Evolutionary conservation across 2,113 vertebrate species (phyloP).

Genomic region (Hymenochirus boettgeri): DNA sequence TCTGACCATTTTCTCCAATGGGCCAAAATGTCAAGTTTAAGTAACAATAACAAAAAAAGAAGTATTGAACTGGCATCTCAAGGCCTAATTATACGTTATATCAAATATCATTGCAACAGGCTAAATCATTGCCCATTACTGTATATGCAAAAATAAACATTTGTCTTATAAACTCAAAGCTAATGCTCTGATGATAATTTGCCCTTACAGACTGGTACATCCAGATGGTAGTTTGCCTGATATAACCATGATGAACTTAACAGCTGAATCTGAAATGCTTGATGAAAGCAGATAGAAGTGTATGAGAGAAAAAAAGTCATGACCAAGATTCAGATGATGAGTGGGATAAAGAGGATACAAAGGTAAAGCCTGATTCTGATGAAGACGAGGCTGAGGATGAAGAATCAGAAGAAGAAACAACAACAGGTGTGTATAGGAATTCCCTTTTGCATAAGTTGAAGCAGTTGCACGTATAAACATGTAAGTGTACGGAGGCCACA

Average conservation of each 20-base stretch:
- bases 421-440: constrained; percentile 69
- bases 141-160: not conserved
- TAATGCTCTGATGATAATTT: not conserved
- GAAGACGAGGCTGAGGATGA: constrained; percentile 55
- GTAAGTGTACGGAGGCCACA: too few relatives aligned
- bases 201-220: constrained; percentile 78
- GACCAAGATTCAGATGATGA: constrained; percentile 55
- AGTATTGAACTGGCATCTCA: too few relatives aligned
- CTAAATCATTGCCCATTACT: constrained; percentile 51
- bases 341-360: constrained; percentile 56
- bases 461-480: too few relatives aligned
- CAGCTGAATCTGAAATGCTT: constrained; percentile 61
- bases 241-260: constrained; percentile 82
- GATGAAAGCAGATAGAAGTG: constrained; percentile 53
- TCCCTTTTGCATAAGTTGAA: too few relatives aligned
- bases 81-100: not conserved
- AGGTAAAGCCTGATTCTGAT: constrained; percentile 61
- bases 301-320: constrained; percentile 55
- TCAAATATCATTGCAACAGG: constrained; percentile 49
- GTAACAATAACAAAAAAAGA: constrained; percentile 52
- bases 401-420: constrained; percentile 75
- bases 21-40: constrained; percentile 84
- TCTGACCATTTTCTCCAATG: constrained; percentile 71
- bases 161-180: too few relatives aligned
- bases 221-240: constrained; percentile 91